Conservation (phyloP, 2,113 vertebrate species). For the Theristicus caerulescens region DNA sequence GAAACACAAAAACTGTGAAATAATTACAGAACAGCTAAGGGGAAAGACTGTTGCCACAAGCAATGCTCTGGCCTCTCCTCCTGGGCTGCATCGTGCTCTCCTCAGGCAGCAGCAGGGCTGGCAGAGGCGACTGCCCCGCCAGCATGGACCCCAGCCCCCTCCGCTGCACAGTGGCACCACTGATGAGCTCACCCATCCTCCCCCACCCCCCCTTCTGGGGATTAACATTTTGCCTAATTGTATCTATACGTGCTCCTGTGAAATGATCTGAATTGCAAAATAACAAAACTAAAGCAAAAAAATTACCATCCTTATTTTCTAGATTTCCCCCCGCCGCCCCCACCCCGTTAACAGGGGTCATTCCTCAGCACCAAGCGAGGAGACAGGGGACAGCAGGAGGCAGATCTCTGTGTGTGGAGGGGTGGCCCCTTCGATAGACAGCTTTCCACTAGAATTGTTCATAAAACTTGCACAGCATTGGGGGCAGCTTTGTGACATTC, state of each 20-base stretch:
- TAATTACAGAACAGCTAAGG: conserved; percentile 60
- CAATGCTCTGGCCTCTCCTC: conserved; percentile 36
- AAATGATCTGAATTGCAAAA: conserved; percentile 24
- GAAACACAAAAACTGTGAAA: conserved; percentile 52
- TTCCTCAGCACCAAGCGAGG: neutral
- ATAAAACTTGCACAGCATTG: neutral
- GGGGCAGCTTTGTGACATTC: conserved; percentile 44
- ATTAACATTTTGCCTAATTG: neutral
- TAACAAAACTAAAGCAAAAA: neutral
- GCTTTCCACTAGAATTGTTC: neutral
- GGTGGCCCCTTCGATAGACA: neutral
- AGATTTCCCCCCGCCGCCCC: neutral
- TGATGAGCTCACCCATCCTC: neutral
- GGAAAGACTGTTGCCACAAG: conserved; percentile 28
- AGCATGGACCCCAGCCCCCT: neutral
- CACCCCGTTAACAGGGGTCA: neutral
- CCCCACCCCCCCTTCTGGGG: neutral
- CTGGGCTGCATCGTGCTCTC: neutral
- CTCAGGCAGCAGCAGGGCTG: neutral
- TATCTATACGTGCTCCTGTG: neutral
- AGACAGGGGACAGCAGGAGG: neutral
- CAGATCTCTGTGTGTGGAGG: neutral
- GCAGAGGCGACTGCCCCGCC: accelerated
- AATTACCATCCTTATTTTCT: neutral
- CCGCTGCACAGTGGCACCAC: neutral